A percentile compares a stretch with the other conserved stretches of the same genome.
These are phyloP conservation scores for Drosophila setifemur DNA, from an alignment of 1,140 invertebrate species.

Conservation along the genomic window DNA sequence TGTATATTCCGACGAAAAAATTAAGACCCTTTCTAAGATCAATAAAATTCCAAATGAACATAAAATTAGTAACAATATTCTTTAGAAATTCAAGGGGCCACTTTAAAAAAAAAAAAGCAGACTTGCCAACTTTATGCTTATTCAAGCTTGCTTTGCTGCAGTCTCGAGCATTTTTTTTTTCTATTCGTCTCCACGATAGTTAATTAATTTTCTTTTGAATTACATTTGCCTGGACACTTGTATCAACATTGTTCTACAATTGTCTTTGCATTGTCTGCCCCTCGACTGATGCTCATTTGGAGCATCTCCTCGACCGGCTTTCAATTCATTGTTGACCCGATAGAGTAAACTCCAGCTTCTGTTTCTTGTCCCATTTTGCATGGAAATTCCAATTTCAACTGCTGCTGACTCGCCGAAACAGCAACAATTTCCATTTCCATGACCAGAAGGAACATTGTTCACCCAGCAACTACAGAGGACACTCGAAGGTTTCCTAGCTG, in stretches of 20 bases:
- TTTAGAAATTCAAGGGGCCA: no score
- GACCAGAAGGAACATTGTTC: conserved; percentile 29
- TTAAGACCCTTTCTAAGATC: no score
- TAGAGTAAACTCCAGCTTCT: conserved; percentile 47
- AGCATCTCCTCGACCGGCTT: conserved; percentile 31
- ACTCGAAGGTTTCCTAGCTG: conserved; percentile 26
- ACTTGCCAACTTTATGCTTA: no score
- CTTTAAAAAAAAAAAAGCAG: no score
- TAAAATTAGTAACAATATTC: no score
- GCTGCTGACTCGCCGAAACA: conserved; percentile 24
- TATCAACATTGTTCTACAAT: conserved; percentile 47
- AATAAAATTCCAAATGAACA: no score
- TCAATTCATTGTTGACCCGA: conserved; percentile 72
- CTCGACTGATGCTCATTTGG: conserved; percentile 51
- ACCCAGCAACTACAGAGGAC: conserved; percentile 1
- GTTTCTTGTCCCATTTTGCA: neutral
- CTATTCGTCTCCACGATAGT: conserved; percentile 28
- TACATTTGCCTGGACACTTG: conserved; percentile 60
- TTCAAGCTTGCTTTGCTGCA: neutral
- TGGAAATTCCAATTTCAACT: neutral
- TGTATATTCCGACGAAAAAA: no score
- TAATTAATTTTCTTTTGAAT: conserved; percentile 76
- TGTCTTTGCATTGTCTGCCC: conserved; percentile 3
- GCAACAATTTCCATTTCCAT: conserved; percentile 25
- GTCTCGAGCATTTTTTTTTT: conserved; percentile 4